phyloP scores from a whole-genome alignment of 2,797 vertebrate species.

The Silurus lanzhouensis region DNA sequence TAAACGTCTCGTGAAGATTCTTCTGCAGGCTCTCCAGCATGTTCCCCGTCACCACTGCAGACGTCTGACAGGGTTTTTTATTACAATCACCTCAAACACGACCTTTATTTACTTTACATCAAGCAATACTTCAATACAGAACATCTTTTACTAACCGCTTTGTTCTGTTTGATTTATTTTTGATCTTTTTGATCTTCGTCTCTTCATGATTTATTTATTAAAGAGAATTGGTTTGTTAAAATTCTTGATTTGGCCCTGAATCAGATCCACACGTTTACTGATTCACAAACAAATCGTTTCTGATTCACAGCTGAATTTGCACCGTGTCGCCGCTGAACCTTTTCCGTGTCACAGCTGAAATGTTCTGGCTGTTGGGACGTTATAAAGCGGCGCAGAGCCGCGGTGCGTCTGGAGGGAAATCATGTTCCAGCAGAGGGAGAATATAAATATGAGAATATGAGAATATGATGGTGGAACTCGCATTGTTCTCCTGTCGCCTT shows the following conservation, averaged over 20 bases:
- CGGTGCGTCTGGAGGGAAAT: conserved; percentile 6
- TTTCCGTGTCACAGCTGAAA: background rate
- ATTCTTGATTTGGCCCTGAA: background rate
- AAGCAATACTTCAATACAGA: too few relatives aligned
- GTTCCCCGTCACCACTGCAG: too few relatives aligned
- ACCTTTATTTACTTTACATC: too few relatives aligned
- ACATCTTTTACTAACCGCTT: too few relatives aligned
- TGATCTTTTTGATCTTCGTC: too few relatives aligned
- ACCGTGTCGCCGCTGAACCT: too few relatives aligned
- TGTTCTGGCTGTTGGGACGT: background rate
- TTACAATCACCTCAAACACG: too few relatives aligned
- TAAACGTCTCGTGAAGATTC: background rate
- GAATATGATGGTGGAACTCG: background rate
- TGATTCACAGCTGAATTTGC: background rate
- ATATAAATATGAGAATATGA: background rate
- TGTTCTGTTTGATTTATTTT: too few relatives aligned
- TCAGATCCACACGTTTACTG: background rate
- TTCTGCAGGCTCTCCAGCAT: too few relatives aligned
- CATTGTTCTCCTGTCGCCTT: background rate
- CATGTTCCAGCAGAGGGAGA: background rate
- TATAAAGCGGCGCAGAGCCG: background rate
- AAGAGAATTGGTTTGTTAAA: too few relatives aligned
- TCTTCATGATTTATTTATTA: too few relatives aligned
- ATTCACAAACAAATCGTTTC: background rate
- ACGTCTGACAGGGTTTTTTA: too few relatives aligned